Evolutionary conservation across 2,113 vertebrate species (phyloP), one percentile per base, ranked within the genome.

Genomic region (Spea bombifrons): DNA sequence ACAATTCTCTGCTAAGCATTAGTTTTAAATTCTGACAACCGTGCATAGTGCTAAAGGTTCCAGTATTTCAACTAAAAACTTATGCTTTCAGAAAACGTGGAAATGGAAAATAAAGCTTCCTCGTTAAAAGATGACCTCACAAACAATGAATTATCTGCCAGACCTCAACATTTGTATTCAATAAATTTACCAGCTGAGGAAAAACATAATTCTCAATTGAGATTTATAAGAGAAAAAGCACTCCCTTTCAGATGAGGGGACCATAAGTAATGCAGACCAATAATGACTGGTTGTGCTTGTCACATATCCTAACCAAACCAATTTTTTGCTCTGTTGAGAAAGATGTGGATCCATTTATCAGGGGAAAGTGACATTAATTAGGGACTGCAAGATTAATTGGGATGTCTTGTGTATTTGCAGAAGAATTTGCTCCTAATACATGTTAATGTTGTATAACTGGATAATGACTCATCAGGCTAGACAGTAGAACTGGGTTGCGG

Each of bases 321-420:
- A 66, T 75, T 66, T 75, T 75, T 64, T 75, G 61, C 74, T 50
- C 73, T 75, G 74, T 55, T 63, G 30, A 55, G 49, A 65, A 44
- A 66, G 59, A 75, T 75, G 74, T 46, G 64, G 47, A 75, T 66
- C 74, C 49, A 75, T 67, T 75, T 75, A 75, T 75, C 74, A 75
- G 17, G 48, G 17, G 61, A 75, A 75, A 75, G 64, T 67, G 63
- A 75, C 74, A 66, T 75, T 75, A 75, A 75, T 75, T 75, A 55
- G 61, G 63, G 64, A 53, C 44, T n/a, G 30, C 43, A 45, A 66
- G 74, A 66, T 75, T 66, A 75, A 75, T 75, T 75, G 64, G 64
- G 47, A 45, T 67, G 74, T 44, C 48, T 12, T 52, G 48, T 67
- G 74, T 46, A 75, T 75, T 75, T 75, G 63, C 74, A 66, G 63